Percentiles rank a stretch among this genome's conserved stretches.
phyloP scores from a whole-genome alignment of 2,113 vertebrate species.

The Pongo pygmaeus region DNA sequence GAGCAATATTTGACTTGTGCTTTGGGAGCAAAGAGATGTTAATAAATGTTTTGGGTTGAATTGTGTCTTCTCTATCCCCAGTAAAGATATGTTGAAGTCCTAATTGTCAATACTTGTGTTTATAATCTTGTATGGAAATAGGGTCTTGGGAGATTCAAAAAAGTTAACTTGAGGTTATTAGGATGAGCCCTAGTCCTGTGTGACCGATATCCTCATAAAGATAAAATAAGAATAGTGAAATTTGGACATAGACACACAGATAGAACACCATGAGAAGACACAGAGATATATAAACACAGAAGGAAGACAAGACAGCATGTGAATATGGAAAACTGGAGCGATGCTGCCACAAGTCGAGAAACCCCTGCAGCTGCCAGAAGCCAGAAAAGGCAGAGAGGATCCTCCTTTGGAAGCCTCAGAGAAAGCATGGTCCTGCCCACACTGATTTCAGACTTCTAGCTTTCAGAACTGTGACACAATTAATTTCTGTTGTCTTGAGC shows the following conservation, averaged over 20 bases:
- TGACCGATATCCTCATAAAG: background rate
- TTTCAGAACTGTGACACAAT: background rate
- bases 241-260: fast-evolving
- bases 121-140: background rate
- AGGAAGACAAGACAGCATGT: fast-evolving
- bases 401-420: background rate
- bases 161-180: background rate
- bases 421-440: fast-evolving
- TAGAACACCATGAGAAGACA: background rate
- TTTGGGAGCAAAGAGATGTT: background rate
- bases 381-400: fast-evolving
- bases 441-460: background rate
- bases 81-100: background rate
- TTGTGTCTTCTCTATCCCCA: fast-evolving
- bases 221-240: background rate
- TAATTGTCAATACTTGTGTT: background rate
- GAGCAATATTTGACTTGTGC: background rate
- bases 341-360: fast-evolving
- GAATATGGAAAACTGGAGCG: fast-evolving
- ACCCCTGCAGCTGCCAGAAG: fast-evolving
- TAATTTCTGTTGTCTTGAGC: background rate
- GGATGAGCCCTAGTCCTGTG: background rate
- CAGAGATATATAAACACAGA: background rate
- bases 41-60: background rate
- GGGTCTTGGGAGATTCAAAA: background rate